Evolutionary conservation across 2,888 invertebrate genomes (phyloP).

Genomic region (Tribolium freemani): DNA sequence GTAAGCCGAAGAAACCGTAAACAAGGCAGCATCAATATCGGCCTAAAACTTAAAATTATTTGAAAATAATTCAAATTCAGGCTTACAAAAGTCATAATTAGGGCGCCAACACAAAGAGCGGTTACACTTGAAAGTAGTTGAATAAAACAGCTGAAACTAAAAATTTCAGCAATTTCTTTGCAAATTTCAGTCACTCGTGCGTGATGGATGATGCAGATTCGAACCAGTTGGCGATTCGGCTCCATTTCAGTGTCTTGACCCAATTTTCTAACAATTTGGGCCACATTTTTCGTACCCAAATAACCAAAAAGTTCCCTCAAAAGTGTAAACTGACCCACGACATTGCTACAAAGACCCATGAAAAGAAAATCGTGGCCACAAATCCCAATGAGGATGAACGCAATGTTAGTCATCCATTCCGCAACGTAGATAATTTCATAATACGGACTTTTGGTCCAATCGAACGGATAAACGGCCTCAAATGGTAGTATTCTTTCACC

Average conservation of each 20-base stretch:
- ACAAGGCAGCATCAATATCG: slow-evolving; percentile 33
- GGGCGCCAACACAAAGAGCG: slow-evolving; percentile 46
- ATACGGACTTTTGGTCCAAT: slow-evolving; percentile 35
- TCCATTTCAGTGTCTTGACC: neutral
- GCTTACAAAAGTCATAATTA: slow-evolving; percentile 45
- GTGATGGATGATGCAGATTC: slow-evolving; percentile 42
- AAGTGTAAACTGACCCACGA: slow-evolving; percentile 40
- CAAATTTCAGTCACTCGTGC: slow-evolving; percentile 33
- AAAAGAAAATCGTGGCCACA: slow-evolving; percentile 45
- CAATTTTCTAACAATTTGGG: neutral
- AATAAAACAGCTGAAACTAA: slow-evolving; percentile 40
- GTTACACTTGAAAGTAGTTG: slow-evolving; percentile 45
- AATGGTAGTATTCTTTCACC: slow-evolving; percentile 36
- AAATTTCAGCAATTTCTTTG: slow-evolving; percentile 38
- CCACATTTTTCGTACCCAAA: neutral
- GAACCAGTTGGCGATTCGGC: neutral
- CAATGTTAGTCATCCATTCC: slow-evolving; percentile 31
- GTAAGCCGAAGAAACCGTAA: slow-evolving; percentile 38
- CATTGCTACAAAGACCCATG: slow-evolving; percentile 40
- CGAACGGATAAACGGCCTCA: slow-evolving; percentile 40
- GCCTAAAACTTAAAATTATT: slow-evolving; percentile 34
- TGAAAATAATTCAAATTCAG: neutral
- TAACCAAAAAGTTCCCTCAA: neutral
- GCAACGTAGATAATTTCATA: slow-evolving; percentile 42
- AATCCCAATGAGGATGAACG: slow-evolving; percentile 32